Evolutionary conservation across 2,113 vertebrate genomes (phyloP).

Genomic region (Crypturellus undulatus): DNA sequence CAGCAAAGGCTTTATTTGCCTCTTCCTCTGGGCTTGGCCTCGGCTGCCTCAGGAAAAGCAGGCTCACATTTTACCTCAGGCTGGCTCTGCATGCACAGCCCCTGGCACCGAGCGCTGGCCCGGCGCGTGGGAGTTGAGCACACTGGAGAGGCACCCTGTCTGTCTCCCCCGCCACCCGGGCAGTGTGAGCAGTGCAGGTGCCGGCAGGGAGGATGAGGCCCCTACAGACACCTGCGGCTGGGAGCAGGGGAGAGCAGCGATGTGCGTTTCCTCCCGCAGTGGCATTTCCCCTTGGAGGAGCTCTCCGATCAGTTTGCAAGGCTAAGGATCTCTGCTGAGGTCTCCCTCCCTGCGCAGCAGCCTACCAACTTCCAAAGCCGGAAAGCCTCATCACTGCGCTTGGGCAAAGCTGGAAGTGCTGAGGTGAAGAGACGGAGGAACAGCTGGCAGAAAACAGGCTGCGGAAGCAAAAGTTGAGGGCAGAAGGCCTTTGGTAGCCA

Average conservation of each 20-base stretch:
- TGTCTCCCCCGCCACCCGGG: neutral
- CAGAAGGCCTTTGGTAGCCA: slow-evolving; percentile 1
- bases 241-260: neutral
- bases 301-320: slow-evolving; percentile 8
- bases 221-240: neutral
- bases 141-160: slow-evolving; percentile 11
- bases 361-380: neutral
- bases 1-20: slow-evolving; percentile 55
- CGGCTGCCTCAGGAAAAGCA: slow-evolving; percentile 43
- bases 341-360: neutral
- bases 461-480: neutral
- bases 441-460: neutral
- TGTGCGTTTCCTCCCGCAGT: accelerated
- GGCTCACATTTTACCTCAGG: slow-evolving; percentile 9
- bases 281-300: neutral
- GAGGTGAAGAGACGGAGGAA: neutral
- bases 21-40: slow-evolving; percentile 49
- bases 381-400: neutral
- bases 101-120: slow-evolving; percentile 48
- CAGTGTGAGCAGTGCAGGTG: neutral
- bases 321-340: neutral
- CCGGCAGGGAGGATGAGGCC: neutral
- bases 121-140: slow-evolving; percentile 35
- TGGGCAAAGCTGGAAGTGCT: neutral
- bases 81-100: slow-evolving; percentile 60